Base-by-base conservation (phyloP, 2,888 invertebrate species). In the Nebria salina region DNA sequence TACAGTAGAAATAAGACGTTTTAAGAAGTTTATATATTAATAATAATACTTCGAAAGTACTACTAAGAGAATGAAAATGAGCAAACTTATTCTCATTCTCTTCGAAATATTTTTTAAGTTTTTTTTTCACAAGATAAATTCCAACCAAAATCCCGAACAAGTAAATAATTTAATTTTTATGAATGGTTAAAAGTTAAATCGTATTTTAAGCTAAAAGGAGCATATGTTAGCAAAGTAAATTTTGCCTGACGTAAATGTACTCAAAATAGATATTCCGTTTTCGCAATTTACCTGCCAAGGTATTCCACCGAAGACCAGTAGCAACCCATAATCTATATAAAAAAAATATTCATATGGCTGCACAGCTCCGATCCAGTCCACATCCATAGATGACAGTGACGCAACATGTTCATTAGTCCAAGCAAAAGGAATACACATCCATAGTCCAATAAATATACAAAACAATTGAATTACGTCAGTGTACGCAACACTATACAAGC, bases 381-480 rank as follows among this genome's bases (percentile, higher is more conserved):
- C 94, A 41, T 96, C 94, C 92, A 95, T 94, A 66, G 94, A 93
- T 83, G 95, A 92, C 83, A 98, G 92, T 25, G 96, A 94, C 86
- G 93, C 91, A 11, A 98, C 98, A 86, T 96, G 95, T 20, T 95
- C 93, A 89, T 97, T 95, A 83, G 93, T 91, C 95, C 98, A 95
- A 11, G 98, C 97, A 88, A 98, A 98, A 0, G 98, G 98, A 84
- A 98, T 97, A 88, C 98, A 97, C 93, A 99, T 94, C 98, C 98
- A 98, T 89, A 99, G 91, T 43, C 99, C 99, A 86, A 98, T 93
- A 90, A 99, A 98, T 87, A 99, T 98, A 90, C 98, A 98, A 91
- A 98, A 97, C 73, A 99, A 92, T 90, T 99, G 98, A 86, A 99
- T 97, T 86, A 99, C 98, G 89, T 99, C 98, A 0, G 99, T 99